Evolutionary conservation across 2,888 invertebrate genomes (phyloP).

Genomic region (Eupithecia pulchellata): DNA sequence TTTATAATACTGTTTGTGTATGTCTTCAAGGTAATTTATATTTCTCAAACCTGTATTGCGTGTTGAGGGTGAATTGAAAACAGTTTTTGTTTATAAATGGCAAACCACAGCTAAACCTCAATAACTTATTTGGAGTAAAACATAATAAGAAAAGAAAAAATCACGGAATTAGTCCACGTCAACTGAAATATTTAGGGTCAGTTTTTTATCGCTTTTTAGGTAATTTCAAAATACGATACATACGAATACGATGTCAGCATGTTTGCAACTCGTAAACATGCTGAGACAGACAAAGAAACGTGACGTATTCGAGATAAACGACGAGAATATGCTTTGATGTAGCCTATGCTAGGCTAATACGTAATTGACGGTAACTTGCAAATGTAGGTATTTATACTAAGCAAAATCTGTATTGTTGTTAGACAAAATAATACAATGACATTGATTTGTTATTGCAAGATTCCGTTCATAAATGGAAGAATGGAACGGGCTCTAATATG

Average conservation of each 20-base stretch:
- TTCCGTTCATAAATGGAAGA: not conserved
- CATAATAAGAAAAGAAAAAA: not conserved
- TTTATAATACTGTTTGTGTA: conserved; percentile 22
- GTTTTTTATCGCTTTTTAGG: not conserved
- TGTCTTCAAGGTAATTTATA: not conserved
- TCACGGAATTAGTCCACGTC: not conserved
- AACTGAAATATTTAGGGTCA: not conserved
- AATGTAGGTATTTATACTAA: not conserved
- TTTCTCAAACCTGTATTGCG: not conserved
- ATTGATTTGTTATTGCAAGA: not conserved
- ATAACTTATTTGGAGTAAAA: not conserved
- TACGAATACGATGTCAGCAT: not conserved
- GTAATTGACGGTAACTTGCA: not conserved
- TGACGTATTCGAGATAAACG: conserved; percentile 25
- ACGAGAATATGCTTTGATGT: conserved; percentile 12
- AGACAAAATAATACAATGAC: not conserved
- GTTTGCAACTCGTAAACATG: not conserved
- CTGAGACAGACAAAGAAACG: conserved; percentile 25
- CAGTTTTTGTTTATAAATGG: not conserved
- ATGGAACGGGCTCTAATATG: not conserved
- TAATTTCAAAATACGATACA: not conserved
- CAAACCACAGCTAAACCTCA: not conserved
- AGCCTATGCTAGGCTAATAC: not conserved
- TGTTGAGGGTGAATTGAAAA: not conserved
- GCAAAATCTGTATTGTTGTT: not conserved